These are phyloP conservation scores for Mythimna vitellina DNA, from an alignment of 2,888 invertebrate species.

Conservation along the genomic window DNA sequence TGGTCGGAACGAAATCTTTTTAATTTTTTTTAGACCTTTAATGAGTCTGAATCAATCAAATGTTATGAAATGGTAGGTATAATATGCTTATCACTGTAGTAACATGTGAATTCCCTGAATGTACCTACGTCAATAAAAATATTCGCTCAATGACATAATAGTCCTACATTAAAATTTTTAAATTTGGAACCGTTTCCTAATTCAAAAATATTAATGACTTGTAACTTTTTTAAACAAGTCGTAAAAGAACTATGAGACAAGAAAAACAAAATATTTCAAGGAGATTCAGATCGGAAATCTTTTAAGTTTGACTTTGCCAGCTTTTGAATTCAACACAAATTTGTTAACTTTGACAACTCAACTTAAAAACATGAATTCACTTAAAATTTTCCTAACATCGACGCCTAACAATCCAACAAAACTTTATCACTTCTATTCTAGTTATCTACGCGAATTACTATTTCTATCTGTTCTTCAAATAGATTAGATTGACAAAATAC, in stretches of 20 bases:
- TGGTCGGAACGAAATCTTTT: neutral
- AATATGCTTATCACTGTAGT: slow-evolving; percentile 14
- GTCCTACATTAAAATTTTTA: neutral
- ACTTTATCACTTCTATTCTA: slow-evolving; percentile 54
- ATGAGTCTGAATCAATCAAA: slow-evolving; percentile 6
- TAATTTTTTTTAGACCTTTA: neutral
- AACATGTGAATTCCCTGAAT: slow-evolving; percentile 25
- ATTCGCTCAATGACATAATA: slow-evolving; percentile 6
- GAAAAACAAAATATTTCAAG: neutral
- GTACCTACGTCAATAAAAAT: slow-evolving; percentile 31
- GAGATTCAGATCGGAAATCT: neutral
- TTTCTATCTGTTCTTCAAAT: slow-evolving; percentile 65
- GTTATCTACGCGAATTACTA: slow-evolving; percentile 58
- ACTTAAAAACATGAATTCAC: neutral
- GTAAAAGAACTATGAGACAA: neutral
- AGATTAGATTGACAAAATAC: slow-evolving; percentile 47
- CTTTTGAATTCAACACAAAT: neutral
- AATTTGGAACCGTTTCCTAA: neutral
- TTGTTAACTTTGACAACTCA: slow-evolving; percentile 4
- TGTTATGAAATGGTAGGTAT: neutral
- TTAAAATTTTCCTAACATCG: neutral
- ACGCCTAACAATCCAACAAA: slow-evolving; percentile 27
- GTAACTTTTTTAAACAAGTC: neutral
- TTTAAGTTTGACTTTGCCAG: neutral
- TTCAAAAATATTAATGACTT: too few species aligned